Base-by-base conservation (phyloP, 1,140 invertebrate genomes). In the Danaus melanippus region DNA sequence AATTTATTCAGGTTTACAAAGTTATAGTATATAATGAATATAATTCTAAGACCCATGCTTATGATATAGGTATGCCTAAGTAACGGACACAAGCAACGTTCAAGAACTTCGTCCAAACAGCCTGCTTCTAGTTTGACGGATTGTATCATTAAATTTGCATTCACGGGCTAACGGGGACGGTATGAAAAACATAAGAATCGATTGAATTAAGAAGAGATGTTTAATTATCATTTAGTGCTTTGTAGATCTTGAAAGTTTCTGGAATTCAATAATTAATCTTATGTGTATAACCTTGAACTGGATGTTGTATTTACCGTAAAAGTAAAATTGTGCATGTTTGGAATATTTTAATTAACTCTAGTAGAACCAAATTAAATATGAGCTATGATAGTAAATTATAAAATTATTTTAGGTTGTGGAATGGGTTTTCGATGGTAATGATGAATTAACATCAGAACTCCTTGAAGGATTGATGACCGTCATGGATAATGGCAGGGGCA, bases 391-490 rank as follows among this genome's bases (percentile, higher is more conserved):
- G 21, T 52, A 32, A 15, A 40, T 40, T 32, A 46, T 17, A 12
- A 40, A 8, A 12, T 50, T 10, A 39, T 1, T 41, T 11, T 41
- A 84, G 81, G 70, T 84, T 0, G 76, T 75, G 1, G 82, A 79
- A 7, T 85, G 82, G 82, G 78, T 78, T 5, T 71, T 75, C 39
- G 70, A 72, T 17, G 67, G 75, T 32, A 60, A 64, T 0, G 70
- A 77, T 15, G 40, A 41, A 0, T 47, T 78, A 6, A 59, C 77
- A 11, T 44, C 56, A 0, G 58, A 63, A 47, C 59, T 84, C 7
- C 62, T 60, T 0, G 66, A 63, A 45, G 62, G 68, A 2, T 60
- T 40, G 7, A 72, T 84, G 46, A 77, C 79, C 0, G 70, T 69
- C 42, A 52, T 71, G 17, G 49, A 58, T 11, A 77, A 84, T 12